Percentiles rank a stretch among this genome's conserved stretches.
Conservation (phyloP, 1,140 invertebrate species). For the Riptortus pedestris region DNA sequence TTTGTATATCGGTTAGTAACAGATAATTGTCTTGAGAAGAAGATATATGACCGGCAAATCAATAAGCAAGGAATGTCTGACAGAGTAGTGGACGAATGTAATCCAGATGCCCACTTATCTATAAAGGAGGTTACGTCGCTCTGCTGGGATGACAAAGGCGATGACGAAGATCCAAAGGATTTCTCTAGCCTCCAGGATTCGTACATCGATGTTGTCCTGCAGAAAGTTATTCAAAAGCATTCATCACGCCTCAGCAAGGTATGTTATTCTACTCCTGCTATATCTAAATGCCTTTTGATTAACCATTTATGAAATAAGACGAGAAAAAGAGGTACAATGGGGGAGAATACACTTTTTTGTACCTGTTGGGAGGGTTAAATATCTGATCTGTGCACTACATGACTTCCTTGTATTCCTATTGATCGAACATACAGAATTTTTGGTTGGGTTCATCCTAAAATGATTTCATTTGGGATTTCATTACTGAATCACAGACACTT, state of each 20-base stretch:
- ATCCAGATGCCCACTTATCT: slow-evolving; percentile 89
- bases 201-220: slow-evolving; percentile 72
- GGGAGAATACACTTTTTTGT: too few relatives aligned
- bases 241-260: slow-evolving; percentile 62
- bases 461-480: too few relatives aligned
- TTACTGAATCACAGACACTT: too few relatives aligned
- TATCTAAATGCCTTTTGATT: too few relatives aligned
- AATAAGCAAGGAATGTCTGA: slow-evolving; percentile 87
- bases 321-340: too few relatives aligned
- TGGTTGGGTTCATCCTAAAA: too few relatives aligned
- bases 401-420: too few relatives aligned
- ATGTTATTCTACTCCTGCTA: slow-evolving; percentile 19
- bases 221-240: slow-evolving; percentile 55
- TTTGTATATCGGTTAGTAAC: slow-evolving; percentile 94
- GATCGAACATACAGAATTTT: too few relatives aligned
- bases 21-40: slow-evolving; percentile 92
- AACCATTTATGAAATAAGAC: too few relatives aligned
- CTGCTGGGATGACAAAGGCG: slow-evolving; percentile 82
- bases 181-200: slow-evolving; percentile 54
- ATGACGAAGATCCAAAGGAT: slow-evolving; percentile 56
- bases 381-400: too few relatives aligned
- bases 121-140: slow-evolving; percentile 90
- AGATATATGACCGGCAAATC: slow-evolving; percentile 96
- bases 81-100: slow-evolving; percentile 93
- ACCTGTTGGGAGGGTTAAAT: too few relatives aligned